Base-by-base conservation (phyloP, 2,888 invertebrate genomes). In the Dicycla oo region DNA sequence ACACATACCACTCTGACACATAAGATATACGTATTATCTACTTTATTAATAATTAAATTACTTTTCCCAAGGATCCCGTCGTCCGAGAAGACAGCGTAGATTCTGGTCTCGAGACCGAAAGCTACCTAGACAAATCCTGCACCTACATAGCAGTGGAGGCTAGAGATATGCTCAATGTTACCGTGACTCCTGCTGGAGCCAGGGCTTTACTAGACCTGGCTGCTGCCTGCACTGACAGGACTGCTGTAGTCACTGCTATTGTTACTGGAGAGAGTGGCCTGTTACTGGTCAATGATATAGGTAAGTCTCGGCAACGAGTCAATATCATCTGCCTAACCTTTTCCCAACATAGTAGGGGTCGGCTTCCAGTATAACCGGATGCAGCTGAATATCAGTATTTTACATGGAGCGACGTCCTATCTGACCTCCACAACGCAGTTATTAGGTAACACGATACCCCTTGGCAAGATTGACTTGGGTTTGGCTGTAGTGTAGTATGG, bases 91-190 rank as follows among this genome's bases (percentile, higher is more conserved):
- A 96, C 80, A 96, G 96, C 67, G 92, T 96, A 2, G 96, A 97
- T 83, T 96, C 96, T 0, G 96, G 96, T 0, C 86, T 96, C 18
- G 96, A 96, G 54, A 88, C 93, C 0, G 96, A 96, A 30, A 89
- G 87, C 69, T 85, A 88, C 54, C 75, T 88, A 0, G 96, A 96
- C 62, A 93, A 93, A 15, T 84, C 93, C 60, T 97, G 98, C 61
- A 97, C 97, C 0, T 98, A 98, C 90, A 87, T 98, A 11, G 94
- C 98, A 65, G 87, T 98, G 6, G 97, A 97, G 80, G 97, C 97
- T 0, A 96, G 97, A 64, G 97, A 98, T 78, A 94, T 96, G 58
- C 93, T 98, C 6, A 97, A 97, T 83, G 85, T 98, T 3, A 97
- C 97, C 0, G 88, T 98, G 43, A 97, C 98, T 0, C 97, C 98